Base-by-base conservation (phyloP, 1,140 invertebrate genomes). In the Notospermus geniculatus region DNA sequence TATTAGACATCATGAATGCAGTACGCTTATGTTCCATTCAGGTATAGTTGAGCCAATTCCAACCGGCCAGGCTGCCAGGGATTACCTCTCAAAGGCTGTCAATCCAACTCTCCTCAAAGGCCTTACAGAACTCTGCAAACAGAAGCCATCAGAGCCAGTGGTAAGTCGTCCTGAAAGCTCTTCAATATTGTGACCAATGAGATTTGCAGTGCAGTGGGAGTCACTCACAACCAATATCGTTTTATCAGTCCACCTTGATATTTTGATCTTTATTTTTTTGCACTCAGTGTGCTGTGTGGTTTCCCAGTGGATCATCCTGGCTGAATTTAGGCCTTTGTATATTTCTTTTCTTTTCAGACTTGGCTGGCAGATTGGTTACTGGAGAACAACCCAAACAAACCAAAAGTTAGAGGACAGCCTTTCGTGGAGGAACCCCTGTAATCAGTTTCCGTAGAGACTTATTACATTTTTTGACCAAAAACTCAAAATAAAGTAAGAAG, bases 331-430 rank as follows among this genome's bases (percentile, higher is more conserved):
- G n/a, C n/a, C n/a, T n/a, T n/a, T n/a, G n/a, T n/a, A n/a, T 58
- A 63, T 53, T 30, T 29, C 25, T 50, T 56, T 29, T 59, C 27
- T 22, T 62, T 67, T 25, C 69, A 82, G 79, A 66, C 88, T 7
- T 92, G 89, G 88, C 75, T 93, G 17, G 90, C 89, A 9, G 87
- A 91, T 72, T 90, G 89, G 86, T 78, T 93, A 29, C 76, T 88
- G 1, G 74, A 82, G 27, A 87, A 91, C 77, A 91, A 92, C 80
- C 89, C 89, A 2, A 89, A 89, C 71, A 88, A 88, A 71, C 89
- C 81, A 28, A 68, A 64, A 64, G 68, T 82, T 17, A 57, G 64
- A 50, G 58, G 46, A 23, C 19, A 69, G 29, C 55, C 59, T 27
- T 61, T 65, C 45, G 72, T 72, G 19, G 61, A 72, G 30, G 72